Conservation (phyloP, 2,113 vertebrate species). For the Phylloscopus trochilus region DNA sequence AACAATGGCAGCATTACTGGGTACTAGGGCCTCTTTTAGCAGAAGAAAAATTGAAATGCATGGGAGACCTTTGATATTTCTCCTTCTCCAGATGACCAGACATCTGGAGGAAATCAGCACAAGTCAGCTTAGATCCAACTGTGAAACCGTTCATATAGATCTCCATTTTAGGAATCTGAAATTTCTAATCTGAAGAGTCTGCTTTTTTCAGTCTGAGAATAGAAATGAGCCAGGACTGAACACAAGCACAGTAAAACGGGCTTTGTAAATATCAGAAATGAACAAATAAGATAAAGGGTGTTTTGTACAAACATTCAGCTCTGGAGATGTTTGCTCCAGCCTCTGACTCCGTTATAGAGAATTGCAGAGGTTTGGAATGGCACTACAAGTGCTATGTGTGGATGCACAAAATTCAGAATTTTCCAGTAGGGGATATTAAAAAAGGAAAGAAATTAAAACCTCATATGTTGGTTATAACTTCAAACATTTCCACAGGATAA, state of each 20-base stretch:
- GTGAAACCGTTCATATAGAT: neutral
- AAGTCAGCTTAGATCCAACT: neutral
- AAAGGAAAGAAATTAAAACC: slow-evolving; percentile 45
- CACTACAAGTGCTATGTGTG: neutral
- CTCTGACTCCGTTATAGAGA: neutral
- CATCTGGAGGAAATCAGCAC: neutral
- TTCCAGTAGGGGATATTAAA: neutral
- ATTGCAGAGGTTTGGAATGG: neutral
- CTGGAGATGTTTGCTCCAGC: neutral
- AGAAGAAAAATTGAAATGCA: neutral
- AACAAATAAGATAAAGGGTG: neutral
- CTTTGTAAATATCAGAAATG: neutral
- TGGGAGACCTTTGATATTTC: neutral
- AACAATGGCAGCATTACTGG: neutral
- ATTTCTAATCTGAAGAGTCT: neutral
- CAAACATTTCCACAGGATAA: neutral
- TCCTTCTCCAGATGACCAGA: neutral
- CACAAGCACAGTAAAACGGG: neutral
- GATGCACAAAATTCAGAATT: slow-evolving; percentile 14
- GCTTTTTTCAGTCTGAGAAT: neutral
- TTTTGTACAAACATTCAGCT: neutral
- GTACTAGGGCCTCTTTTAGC: neutral
- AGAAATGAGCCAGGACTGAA: neutral
- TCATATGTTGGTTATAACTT: slow-evolving; percentile 22
- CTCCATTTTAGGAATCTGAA: neutral